Conservation (phyloP, 2,888 invertebrate species). For the Agrotis exclamationis region DNA sequence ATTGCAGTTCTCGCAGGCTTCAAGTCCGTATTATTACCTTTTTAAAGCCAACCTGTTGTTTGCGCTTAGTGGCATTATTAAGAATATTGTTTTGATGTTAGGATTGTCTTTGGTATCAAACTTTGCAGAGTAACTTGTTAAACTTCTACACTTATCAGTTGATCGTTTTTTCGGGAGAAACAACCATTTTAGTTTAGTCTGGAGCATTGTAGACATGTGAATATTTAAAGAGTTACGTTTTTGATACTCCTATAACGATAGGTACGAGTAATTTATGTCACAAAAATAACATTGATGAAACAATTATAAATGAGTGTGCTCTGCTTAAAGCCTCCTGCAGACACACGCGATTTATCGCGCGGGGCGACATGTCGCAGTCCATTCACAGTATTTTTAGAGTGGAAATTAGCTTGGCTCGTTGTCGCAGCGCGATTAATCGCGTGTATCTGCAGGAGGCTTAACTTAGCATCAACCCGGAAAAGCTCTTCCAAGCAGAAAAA, state of each 20-base stretch:
- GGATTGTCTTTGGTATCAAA: conserved; percentile 26
- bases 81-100: conserved; percentile 48
- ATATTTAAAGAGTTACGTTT: neutral
- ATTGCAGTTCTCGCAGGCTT: conserved; percentile 32
- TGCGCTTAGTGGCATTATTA: conserved; percentile 41
- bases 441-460: too few relatives aligned
- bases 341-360: too few relatives aligned
- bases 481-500: neutral
- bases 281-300: neutral
- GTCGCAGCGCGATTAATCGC: too few relatives aligned
- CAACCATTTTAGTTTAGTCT: conserved; percentile 9
- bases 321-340: too few relatives aligned
- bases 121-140: conserved; percentile 19
- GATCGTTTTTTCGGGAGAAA: conserved; percentile 23
- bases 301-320: too few relatives aligned
- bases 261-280: too few relatives aligned
- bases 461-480: conserved; percentile 7
- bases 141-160: conserved; percentile 39
- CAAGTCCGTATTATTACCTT: conserved; percentile 34
- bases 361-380: too few relatives aligned
- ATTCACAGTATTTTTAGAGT: too few relatives aligned
- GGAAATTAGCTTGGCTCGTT: too few relatives aligned
- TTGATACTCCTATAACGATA: too few relatives aligned
- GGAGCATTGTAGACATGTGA: neutral
- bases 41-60: conserved; percentile 55